phyloP scores from a whole-genome alignment of 1,140 invertebrate genomes.

The Aphaenogaster ashmeadi region DNA sequence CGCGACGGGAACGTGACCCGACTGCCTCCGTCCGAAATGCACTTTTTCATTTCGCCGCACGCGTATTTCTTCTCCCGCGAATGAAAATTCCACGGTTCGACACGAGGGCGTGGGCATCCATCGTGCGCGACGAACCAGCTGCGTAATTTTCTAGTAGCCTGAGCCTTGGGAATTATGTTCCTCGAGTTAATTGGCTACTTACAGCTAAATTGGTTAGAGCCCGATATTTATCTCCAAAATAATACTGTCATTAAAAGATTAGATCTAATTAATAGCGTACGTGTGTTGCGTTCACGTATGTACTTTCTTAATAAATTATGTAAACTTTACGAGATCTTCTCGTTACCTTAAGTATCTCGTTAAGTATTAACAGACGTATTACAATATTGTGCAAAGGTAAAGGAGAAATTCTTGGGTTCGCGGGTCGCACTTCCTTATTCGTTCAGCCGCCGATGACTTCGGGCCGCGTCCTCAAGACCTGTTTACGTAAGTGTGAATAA shows the following conservation, averaged over 20 bases:
- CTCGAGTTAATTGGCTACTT: neutral
- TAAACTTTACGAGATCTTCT: neutral
- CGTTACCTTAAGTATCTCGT: neutral
- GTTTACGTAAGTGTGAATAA: constrained; percentile 79
- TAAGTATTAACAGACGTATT: constrained; percentile 2
- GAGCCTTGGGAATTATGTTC: neutral
- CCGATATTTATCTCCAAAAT: constrained; percentile 21
- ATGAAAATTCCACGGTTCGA: constrained; percentile 40
- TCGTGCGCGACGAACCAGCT: neutral
- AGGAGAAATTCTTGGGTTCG: neutral
- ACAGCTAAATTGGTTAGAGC: neutral
- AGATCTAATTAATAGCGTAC: constrained; percentile 6
- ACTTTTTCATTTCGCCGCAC: constrained; percentile 30
- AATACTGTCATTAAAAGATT: neutral
- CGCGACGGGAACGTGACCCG: constrained; percentile 39
- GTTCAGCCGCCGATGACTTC: constrained; percentile 26
- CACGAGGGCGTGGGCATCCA: neutral
- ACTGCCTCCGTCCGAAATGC: constrained; percentile 39
- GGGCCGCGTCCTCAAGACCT: constrained; percentile 68
- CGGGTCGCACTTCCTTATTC: constrained; percentile 54
- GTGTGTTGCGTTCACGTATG: neutral
- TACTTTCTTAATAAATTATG: neutral
- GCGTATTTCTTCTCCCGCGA: constrained; percentile 8
- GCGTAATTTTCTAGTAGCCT: constrained; percentile 15
- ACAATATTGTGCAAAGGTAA: neutral